phyloP scores from a whole-genome alignment of 2,888 invertebrate species.

The Scaptomyza cyrtandrae region DNA sequence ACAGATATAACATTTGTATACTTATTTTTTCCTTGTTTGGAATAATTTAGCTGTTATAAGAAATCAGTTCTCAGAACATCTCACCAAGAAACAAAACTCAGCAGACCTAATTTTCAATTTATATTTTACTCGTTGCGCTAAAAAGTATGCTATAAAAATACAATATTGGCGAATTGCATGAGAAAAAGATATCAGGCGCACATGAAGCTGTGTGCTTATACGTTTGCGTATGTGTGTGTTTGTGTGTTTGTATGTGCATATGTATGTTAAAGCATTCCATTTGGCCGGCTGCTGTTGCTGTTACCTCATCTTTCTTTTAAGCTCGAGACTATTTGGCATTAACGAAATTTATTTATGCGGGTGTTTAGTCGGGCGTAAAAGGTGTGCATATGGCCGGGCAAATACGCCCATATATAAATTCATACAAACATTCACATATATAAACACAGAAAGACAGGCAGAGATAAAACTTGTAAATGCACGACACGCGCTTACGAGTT shows the following conservation, averaged over 20 bases:
- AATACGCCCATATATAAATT: conserved; percentile 31
- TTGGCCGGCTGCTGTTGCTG: conserved; percentile 54
- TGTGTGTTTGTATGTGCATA: conserved; percentile 14
- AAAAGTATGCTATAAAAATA: conserved; percentile 23
- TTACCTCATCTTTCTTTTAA: conserved; percentile 80
- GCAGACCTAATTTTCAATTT: not conserved
- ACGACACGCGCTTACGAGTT: conserved; percentile 68
- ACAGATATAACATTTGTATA: no score
- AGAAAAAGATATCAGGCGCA: conserved; percentile 41
- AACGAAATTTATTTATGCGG: conserved; percentile 82
- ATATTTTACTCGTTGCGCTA: not conserved
- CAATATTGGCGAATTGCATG: conserved; percentile 31
- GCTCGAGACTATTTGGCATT: conserved; percentile 81
- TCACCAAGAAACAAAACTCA: not conserved
- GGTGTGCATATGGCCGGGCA: conserved; percentile 73
- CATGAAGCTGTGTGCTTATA: not conserved
- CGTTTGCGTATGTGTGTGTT: conserved; percentile 10
- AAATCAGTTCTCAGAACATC: not conserved
- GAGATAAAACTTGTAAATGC: conserved; percentile 64
- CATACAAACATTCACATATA: conserved; percentile 14
- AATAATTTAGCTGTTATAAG: no score
- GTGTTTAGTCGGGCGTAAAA: conserved; percentile 80
- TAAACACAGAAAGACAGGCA: conserved; percentile 7
- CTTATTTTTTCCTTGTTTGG: no score
- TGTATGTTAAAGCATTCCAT: conserved; percentile 59